phyloP scores from a whole-genome alignment of 2,888 invertebrate genomes.

The Cheilosia grossa region DNA sequence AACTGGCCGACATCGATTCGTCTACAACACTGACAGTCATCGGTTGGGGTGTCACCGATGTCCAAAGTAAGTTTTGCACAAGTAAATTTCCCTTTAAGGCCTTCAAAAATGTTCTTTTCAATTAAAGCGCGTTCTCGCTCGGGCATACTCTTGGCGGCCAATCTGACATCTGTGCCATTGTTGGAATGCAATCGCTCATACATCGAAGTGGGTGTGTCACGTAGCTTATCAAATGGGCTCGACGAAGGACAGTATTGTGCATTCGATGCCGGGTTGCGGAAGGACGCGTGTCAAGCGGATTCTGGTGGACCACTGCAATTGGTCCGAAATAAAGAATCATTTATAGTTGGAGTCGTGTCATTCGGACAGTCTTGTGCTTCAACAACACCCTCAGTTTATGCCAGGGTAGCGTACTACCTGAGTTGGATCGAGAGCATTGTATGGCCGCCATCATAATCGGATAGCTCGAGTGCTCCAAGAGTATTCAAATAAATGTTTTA shows the following conservation, averaged over 20 bases:
- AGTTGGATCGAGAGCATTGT: constrained; percentile 77
- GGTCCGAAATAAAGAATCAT: constrained; percentile 11
- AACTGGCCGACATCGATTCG: constrained; percentile 76
- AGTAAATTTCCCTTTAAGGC: too few relatives aligned
- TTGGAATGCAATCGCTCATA: constrained; percentile 66
- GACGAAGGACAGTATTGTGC: constrained; percentile 74
- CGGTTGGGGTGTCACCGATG: constrained; percentile 80
- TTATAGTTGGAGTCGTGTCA: constrained; percentile 77
- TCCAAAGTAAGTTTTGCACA: constrained; percentile 76
- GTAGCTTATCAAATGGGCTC: constrained; percentile 59
- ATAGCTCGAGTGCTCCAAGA: constrained; percentile 7
- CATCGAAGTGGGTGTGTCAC: constrained; percentile 26
- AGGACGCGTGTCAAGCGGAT: constrained; percentile 76
- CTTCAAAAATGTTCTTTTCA: not conserved
- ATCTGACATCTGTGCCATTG: constrained; percentile 73
- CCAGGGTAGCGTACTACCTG: constrained; percentile 76
- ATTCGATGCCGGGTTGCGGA: constrained; percentile 60
- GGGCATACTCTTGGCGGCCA: constrained; percentile 71
- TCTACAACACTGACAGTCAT: constrained; percentile 77
- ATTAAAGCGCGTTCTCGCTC: constrained; percentile 73
- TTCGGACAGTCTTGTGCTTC: constrained; percentile 76
- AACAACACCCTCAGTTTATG: constrained; percentile 60
- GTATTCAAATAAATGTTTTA: constrained; percentile 28
- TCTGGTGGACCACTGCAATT: constrained; percentile 76
- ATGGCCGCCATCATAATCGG: constrained; percentile 73